A percentile compares a stretch with the other conserved stretches of the same genome.
Conservation (phyloP, 2,113 vertebrate species). For the Potamarius usumacintae region DNA sequence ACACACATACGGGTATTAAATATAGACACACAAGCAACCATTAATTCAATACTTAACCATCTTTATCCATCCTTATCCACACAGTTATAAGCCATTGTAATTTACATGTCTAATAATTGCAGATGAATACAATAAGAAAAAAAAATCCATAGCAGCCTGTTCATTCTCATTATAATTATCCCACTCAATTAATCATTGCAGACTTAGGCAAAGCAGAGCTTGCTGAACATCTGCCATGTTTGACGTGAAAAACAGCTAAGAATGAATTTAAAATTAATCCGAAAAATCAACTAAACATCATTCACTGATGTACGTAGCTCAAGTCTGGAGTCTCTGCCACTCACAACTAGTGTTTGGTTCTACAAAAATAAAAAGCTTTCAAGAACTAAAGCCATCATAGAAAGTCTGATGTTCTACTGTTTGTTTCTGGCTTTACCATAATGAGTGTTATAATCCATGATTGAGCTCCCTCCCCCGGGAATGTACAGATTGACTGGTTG, state of each 20-base stretch:
- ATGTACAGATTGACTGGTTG: neutral
- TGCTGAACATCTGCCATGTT: conserved; percentile 35
- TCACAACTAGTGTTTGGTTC: neutral
- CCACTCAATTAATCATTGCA: conserved; percentile 6
- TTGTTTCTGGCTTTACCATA: neutral
- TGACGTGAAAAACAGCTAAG: conserved; percentile 18
- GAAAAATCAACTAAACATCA: conserved; percentile 6
- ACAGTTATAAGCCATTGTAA: neutral
- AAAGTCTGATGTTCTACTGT: neutral
- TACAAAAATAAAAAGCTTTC: neutral
- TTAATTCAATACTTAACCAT: neutral
- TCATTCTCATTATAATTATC: conserved; percentile 35
- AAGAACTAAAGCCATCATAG: neutral
- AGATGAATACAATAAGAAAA: neutral
- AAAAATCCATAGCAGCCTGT: conserved; percentile 17
- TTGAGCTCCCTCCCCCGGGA: neutral
- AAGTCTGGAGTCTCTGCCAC: neutral
- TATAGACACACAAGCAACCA: neutral
- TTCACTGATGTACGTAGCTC: neutral
- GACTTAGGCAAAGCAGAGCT: conserved; percentile 17
- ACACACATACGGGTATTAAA: conserved; percentile 2
- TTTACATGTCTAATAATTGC: neutral
- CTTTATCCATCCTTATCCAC: neutral
- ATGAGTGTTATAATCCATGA: neutral
- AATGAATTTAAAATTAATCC: neutral